These are phyloP conservation scores for Cetonia aurata DNA, from an alignment of 2,888 invertebrate genomes.

Conservation along the genomic window DNA sequence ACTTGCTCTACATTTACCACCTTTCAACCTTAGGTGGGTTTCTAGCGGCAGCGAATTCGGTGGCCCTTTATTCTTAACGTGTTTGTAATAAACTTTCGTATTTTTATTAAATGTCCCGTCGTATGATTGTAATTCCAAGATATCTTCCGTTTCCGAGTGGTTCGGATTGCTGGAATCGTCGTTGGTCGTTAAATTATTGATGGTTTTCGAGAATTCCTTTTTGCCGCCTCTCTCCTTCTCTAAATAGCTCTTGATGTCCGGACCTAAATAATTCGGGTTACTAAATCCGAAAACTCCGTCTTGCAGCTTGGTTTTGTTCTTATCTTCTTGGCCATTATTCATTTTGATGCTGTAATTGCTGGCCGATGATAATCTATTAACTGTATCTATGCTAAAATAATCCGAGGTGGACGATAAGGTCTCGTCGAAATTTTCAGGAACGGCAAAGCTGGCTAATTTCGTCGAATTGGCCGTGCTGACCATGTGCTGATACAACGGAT, in stretches of 20 bases:
- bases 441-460: conserved; percentile 70
- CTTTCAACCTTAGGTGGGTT: conserved; percentile 60
- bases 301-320: conserved; percentile 55
- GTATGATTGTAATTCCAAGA: conserved; percentile 62
- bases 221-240: conserved; percentile 54
- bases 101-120: conserved; percentile 60
- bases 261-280: conserved; percentile 82
- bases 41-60: conserved; percentile 68
- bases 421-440: conserved; percentile 70
- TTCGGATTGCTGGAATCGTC: conserved; percentile 66
- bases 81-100: conserved; percentile 62
- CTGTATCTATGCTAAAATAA: conserved; percentile 81
- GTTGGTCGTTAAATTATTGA: conserved; percentile 76
- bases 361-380: conserved; percentile 70
- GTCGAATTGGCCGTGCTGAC: conserved; percentile 71
- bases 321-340: conserved; percentile 62
- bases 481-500: conserved; percentile 69
- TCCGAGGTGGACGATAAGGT: conserved; percentile 79
- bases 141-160: conserved; percentile 54
- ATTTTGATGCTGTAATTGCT: conserved; percentile 67
- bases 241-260: conserved; percentile 69
- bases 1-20: conserved; percentile 67
- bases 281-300: conserved; percentile 76
- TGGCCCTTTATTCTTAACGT: conserved; percentile 61
- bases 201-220: conserved; percentile 63